Evolutionary conservation across 2,797 vertebrate genomes (phyloP), one percentile per base, ranked within the genome.

Genomic region (Helicolenus hilgendorfi): DNA sequence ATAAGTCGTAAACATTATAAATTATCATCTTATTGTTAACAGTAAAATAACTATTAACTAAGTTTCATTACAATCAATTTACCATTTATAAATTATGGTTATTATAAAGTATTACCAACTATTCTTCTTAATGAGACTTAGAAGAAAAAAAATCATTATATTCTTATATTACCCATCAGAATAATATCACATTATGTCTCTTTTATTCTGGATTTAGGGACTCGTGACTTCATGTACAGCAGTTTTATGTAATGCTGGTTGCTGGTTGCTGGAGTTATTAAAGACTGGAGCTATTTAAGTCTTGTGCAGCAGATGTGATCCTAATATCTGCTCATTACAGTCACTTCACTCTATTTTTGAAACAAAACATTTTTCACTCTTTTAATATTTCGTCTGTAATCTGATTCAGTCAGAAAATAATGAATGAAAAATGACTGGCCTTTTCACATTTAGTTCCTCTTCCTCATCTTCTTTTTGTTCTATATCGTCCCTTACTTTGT

Each of bases 281-380:
- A 82, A 88, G 83, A 80, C 77, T 11, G 59, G 67, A 87, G 90
- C 88, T 92, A 92, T 93, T 92, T 92, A 55, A 86, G 82, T 82
- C 73, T 20, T 24, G 7, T 35, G 84, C 86, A 92, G 86, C 90
- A 93, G 88, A 93, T 93, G 92, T 90, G 77, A 65, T 85, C 62
- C 83, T 90, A 77, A 88, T 89, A 81, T 89, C 80, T 45, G 67
- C 84, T 87, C 89, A 85, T 91, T 89, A 89, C 82, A 72, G 74
- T 79, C 86, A 72, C 27, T 79, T 41, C 59, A 65, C 76, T 92
- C 91, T 79, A 85, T 89, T 86, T 90, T 68, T 88, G 87, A 87
- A 84, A 79, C 62, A 59, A 73, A 83, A 79, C 74, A 89, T 92
- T 83, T 69, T 87, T 92, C 89, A 88, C 55, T 72, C 64, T 60